These are phyloP conservation scores for Datnioides undecimradiatus DNA, from an alignment of 2,113 vertebrate species.

Conservation along the genomic window DNA sequence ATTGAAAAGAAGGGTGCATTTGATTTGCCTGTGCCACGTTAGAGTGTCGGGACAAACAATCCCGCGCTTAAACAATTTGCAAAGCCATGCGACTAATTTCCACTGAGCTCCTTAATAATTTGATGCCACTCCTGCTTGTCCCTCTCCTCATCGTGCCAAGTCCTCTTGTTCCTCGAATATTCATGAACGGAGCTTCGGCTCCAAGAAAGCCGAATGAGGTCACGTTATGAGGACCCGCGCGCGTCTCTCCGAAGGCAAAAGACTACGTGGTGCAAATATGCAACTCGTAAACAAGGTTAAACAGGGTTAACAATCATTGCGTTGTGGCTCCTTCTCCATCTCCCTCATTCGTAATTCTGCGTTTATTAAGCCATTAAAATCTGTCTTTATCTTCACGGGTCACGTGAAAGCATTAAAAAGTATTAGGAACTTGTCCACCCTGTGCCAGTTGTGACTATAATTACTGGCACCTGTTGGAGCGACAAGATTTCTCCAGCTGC, in stretches of 20 bases:
- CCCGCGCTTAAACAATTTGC: background rate
- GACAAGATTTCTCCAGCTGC: background rate
- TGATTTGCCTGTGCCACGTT: background rate
- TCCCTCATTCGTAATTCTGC: constrained; percentile 12
- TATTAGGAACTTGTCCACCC: constrained; percentile 16
- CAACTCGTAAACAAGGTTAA: constrained; percentile 64
- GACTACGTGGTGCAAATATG: background rate
- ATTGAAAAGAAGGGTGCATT: background rate
- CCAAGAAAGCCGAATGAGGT: constrained; percentile 60
- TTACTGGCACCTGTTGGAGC: constrained; percentile 53
- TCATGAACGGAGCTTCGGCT: constrained; percentile 57
- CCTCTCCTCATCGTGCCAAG: constrained; percentile 30
- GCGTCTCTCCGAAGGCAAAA: constrained; percentile 51
- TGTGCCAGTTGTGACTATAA: background rate
- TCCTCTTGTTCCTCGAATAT: constrained; percentile 55
- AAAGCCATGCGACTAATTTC: constrained; percentile 32
- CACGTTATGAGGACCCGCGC: constrained; percentile 51
- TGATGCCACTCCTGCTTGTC: constrained; percentile 46
- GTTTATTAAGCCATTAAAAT: constrained; percentile 31
- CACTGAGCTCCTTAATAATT: constrained; percentile 47
- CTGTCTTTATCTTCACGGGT: constrained; percentile 5
- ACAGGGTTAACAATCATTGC: constrained; percentile 45
- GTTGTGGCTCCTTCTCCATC: background rate
- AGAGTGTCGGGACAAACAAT: background rate
- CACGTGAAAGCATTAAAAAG: constrained; percentile 36